Evolutionary conservation across 2,888 invertebrate genomes (phyloP), one percentile per base, ranked within the genome.

Genomic region (Acanthacorydalis orientalis): DNA sequence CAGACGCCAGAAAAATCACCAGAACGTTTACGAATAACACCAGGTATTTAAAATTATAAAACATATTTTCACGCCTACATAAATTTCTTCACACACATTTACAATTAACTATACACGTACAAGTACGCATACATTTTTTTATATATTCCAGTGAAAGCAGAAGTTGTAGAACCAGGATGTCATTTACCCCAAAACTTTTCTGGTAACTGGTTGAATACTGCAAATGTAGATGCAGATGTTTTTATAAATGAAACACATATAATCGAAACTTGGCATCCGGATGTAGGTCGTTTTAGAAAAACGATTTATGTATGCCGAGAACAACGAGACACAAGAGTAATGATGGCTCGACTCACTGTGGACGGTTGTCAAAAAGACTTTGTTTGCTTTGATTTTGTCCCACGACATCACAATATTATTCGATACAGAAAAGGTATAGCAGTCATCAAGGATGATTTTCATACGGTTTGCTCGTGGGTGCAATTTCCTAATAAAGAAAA

Each of bases 361-460:
- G 96, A 96, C 63, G 95, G 93, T 68, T 86, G 85, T 65, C 96
- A 97, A 68, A 93, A 93, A 59, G 96, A 97, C 75, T 96, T 88
- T 62, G 81, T 95, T 7, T 97, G 97, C 61, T 95, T 95, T 57
- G 93, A 97, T 62, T 92, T 97, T 63, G 82, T 95, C 45, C 90
- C 92, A 0, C 80, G 90, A 48, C 95, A 96, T 70, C 95, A 95
- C 63, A 96, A 95, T 63, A 74, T 97, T 49, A 92, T 97, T 55
- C 73, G 96, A 55, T 97, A 86, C 65, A 75, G 90, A 35, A 83
- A 80, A 65, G 90, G 91, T 7, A 61, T 88, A 44, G 91, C 91
- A 1, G 87, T 91, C 55, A 92, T 91, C 47, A 85, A 80, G 59
- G 87, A 89, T 56, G 80, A 88, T 60, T 93, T 91, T 59, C 84